Base-by-base conservation (phyloP, 2,888 invertebrate genomes). In the Vandiemenella viatica region DNA sequence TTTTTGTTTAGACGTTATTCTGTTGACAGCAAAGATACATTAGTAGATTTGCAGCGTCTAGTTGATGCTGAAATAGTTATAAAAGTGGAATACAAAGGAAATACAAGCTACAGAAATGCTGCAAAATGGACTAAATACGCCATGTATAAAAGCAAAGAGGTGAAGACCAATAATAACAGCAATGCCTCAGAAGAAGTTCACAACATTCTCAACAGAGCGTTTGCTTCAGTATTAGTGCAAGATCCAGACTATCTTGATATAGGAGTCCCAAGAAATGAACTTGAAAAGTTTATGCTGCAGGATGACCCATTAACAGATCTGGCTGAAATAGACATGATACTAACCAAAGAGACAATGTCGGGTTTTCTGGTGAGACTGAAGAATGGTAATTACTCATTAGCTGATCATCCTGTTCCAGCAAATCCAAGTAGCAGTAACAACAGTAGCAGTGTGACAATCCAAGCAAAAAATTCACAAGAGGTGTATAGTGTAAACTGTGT, bases 81-180 rank as follows among this genome's bases (percentile, higher is more conserved):
- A 55, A 83, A 83, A 73, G 88, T 88, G 22, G 83, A 86, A 62
- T 88, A 87, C 65, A 89, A 88, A 68, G 87, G 87, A 60, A 83
- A 79, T 67, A 83, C 81, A 57, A 86, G 85, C 69, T 88, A 88
- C 64, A 74, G 88, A 59, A 86, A 85, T 70, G 83, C 85, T 43
- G 79, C 82, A 45, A 85, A 78, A 71, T 81, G 75, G 76, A 75
- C 67, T 60, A 65, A 55, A 23, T 56, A 48, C 56, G 37, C 53
- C 51, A 56, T 60, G 50, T 50, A 57, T 38, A 58, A 59, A 43
- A 58, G 57, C 42, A 53, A 57, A 37, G 43, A 46, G 43, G 53
- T 18, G 17, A 38, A 32, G 37, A 21, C 55, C 7, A 56, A 57
- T 10, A 48, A 23, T 45, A 40, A 22, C n/a, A 17, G 18, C n/a